Evolutionary conservation across 2,888 invertebrate species (phyloP).

Genomic region (Steromphala cineraria): DNA sequence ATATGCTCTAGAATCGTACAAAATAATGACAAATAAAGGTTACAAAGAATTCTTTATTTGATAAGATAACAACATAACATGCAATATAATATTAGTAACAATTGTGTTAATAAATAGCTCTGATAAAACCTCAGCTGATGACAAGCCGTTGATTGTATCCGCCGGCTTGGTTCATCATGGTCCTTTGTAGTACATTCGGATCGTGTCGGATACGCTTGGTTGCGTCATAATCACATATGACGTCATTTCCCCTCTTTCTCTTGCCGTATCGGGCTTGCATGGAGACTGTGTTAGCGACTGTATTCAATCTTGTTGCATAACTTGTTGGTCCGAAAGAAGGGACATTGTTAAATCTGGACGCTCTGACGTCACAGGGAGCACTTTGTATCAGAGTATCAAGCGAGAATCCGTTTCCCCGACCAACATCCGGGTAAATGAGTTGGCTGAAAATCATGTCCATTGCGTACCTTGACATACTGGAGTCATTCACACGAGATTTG

Average conservation of each 20-base stretch:
- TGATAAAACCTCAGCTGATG: too few species aligned
- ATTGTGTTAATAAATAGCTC: too few species aligned
- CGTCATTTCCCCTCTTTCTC: not conserved
- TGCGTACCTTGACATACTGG: not conserved
- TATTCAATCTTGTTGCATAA: not conserved
- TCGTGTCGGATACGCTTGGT: not conserved
- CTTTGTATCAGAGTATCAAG: not conserved
- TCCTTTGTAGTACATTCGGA: too few species aligned
- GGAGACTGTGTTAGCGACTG: not conserved
- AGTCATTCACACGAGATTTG: not conserved
- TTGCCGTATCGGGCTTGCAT: not conserved
- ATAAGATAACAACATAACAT: too few species aligned
- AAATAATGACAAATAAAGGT: too few species aligned
- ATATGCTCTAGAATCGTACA: too few species aligned
- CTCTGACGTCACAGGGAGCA: not conserved
- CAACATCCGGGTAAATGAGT: not conserved
- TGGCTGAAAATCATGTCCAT: not conserved
- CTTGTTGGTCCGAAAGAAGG: not conserved
- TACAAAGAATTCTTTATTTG: too few species aligned
- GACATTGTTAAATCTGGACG: not conserved
- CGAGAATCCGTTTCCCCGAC: not conserved
- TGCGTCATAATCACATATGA: not conserved
- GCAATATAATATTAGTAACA: too few species aligned
- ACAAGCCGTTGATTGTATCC: too few species aligned
- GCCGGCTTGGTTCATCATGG: too few species aligned